Base-by-base conservation (phyloP, 2,113 vertebrate genomes). In the Myxocyprinus asiaticus region DNA sequence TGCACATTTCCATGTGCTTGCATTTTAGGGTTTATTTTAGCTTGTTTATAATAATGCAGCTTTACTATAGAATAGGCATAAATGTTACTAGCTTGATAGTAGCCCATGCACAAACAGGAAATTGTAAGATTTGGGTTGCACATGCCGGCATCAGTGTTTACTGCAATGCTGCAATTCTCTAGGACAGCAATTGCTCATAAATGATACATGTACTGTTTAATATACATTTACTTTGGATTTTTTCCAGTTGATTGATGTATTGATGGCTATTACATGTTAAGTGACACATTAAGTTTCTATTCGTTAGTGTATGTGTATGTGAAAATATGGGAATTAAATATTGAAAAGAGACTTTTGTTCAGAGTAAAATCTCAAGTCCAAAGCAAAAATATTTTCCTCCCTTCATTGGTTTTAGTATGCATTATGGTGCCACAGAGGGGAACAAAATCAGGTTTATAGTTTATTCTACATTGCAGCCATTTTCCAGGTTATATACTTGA, bases 401-500 rank as follows among this genome's bases (percentile, higher is more conserved):
- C 22, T 14, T 72, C 43, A 44, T 5, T 44, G 6, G 1, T n/a
- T 81, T 76, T 67, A 45, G 11, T 22, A 10, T 78, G 14, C 51
- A 33, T 33, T 45, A 59, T 7, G 63, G 42, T 43, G 22, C 33
- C 50, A 45, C 65, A 58, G 55, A 68, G 67, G 9, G 76, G 53
- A 72, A 53, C 9, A 67, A 48, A 51, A 51, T 47, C 45, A 75
- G 55, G 55, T 14, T 58, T 9, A 42, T 9, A 9, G 15, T 51
- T 47, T 76, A 12, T 45, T 15, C 15, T 65, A 67, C 48, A 15
- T 66, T 75, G 47, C 63, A 55, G 62, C 63, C 69, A 66, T 78
- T 69, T 63, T 84, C 75, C 81, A 67, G 64, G 59, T 69, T 67
- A 65, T 64, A 71, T 86, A 87, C 85, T 82, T 88, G 86, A 88